Conservation (phyloP, 2,113 vertebrate species). For the Stegastes partitus region DNA sequence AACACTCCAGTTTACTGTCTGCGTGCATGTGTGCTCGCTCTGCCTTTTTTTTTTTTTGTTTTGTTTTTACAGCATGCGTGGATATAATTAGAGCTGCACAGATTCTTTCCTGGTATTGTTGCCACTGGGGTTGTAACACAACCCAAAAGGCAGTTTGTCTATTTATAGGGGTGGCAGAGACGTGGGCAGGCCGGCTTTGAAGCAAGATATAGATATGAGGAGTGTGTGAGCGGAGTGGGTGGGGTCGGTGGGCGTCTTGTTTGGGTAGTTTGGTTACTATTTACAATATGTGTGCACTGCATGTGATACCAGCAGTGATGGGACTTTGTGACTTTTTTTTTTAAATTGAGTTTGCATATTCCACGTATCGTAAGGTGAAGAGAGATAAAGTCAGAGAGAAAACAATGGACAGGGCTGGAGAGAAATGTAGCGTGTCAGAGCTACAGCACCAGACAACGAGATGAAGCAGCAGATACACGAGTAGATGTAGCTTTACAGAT, state of each 20-base stretch:
- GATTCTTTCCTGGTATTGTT: constrained; percentile 81
- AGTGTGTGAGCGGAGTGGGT: constrained; percentile 4
- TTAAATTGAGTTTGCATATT: background rate
- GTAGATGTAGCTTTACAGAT: constrained; percentile 23
- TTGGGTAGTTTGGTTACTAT: background rate
- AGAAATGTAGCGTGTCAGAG: background rate
- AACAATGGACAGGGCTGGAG: background rate
- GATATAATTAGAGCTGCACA: constrained; percentile 65
- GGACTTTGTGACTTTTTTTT: background rate
- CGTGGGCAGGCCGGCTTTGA: constrained; percentile 51
- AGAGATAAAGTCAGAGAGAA: background rate
- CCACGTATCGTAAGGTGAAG: background rate
- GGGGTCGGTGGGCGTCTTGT: background rate
- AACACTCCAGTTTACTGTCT: constrained; percentile 1
- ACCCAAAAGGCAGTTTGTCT: constrained; percentile 62
- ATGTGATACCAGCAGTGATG: too few relatives aligned
- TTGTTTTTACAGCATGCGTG: constrained; percentile 31
- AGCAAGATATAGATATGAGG: constrained; percentile 37
- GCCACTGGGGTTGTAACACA: constrained; percentile 59
- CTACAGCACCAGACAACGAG: background rate
- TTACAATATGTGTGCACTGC: background rate
- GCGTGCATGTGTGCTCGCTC: background rate
- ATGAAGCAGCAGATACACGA: constrained; percentile 14
- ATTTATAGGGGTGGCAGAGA: constrained; percentile 72
- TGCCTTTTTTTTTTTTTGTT: too few relatives aligned